A percentile compares a stretch with the other conserved stretches of the same genome.
Conservation (phyloP, 2,888 invertebrate species). For the Plebejus argus region DNA sequence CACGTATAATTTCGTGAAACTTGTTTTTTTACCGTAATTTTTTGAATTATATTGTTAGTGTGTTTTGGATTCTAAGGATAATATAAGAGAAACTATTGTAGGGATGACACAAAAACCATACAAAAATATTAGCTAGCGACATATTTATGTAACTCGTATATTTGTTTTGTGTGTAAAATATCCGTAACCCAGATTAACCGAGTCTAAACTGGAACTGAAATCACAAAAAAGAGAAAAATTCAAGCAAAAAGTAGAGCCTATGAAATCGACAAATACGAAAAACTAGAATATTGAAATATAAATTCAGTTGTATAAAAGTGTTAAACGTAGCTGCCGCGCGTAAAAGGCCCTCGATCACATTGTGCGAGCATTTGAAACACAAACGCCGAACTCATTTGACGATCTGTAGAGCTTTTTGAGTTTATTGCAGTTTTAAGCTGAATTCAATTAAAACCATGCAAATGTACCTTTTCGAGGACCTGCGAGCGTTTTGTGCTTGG, state of each 20-base stretch:
- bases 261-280: not conserved
- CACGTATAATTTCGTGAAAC: slow-evolving; percentile 26
- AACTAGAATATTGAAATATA: slow-evolving; percentile 4
- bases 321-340: slow-evolving; percentile 9
- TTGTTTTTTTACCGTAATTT: not conserved
- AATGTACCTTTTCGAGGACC: slow-evolving; percentile 52
- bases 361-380: slow-evolving; percentile 24
- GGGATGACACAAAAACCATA: too few species aligned
- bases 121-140: not conserved
- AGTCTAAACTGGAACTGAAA: slow-evolving; percentile 6
- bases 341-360: slow-evolving; percentile 10
- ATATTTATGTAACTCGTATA: not conserved
- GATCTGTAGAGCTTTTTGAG: slow-evolving; percentile 38
- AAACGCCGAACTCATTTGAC: slow-evolving; percentile 40
- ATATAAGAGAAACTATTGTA: too few species aligned
- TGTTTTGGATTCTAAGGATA: too few species aligned
- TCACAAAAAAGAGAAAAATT: not conserved
- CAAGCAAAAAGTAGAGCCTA: not conserved
- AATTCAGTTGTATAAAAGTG: slow-evolving; percentile 19
- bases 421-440: slow-evolving; percentile 41
- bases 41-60: not conserved
- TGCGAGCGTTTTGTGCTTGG: slow-evolving; percentile 29
- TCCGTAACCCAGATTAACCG: not conserved
- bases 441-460: slow-evolving; percentile 66
- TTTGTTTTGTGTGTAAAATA: not conserved